Conservation (phyloP, 1,140 invertebrate genomes). For the Drosophila nikananu region DNA sequence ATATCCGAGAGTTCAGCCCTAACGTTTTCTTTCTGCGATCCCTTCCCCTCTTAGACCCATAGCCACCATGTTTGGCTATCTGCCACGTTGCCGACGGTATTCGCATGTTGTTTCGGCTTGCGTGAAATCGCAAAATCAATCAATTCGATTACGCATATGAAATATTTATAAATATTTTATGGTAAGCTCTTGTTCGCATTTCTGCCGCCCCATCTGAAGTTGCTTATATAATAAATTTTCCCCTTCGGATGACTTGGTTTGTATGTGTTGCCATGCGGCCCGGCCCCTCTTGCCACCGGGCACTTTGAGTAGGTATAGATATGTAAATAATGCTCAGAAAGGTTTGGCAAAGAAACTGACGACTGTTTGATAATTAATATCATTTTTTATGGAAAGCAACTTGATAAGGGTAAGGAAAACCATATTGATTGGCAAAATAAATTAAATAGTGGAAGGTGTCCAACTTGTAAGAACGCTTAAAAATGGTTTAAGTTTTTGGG, state of each 20-base stretch:
- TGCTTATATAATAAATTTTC: not conserved
- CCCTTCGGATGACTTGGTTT: not conserved
- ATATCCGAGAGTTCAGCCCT: constrained; percentile 11
- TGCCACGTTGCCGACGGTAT: constrained; percentile 15
- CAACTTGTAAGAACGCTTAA: no score
- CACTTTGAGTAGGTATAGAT: constrained; percentile 47
- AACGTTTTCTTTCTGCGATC: not conserved
- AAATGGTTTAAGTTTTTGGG: not conserved
- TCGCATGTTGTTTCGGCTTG: constrained; percentile 61
- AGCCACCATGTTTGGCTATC: constrained; percentile 10
- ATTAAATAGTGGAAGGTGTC: constrained; percentile 1
- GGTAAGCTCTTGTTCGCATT: constrained; percentile 63
- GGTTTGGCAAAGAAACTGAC: constrained; percentile 2
- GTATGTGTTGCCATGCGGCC: constrained; percentile 20
- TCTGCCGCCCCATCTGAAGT: constrained; percentile 39
- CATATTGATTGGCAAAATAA: constrained; percentile 2
- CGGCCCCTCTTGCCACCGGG: not conserved
- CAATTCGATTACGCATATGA: constrained; percentile 79
- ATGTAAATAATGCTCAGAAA: constrained; percentile 60
- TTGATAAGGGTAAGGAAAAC: not conserved
- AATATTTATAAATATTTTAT: constrained; percentile 80
- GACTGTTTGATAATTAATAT: constrained; percentile 21
- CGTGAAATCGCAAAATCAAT: constrained; percentile 80
- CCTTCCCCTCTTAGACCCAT: not conserved
- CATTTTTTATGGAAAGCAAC: constrained; percentile 8